A percentile compares a stretch with the other conserved stretches of the same genome.
Evolutionary conservation across 2,113 vertebrate species (phyloP).

Genomic region (Rynchops niger): DNA sequence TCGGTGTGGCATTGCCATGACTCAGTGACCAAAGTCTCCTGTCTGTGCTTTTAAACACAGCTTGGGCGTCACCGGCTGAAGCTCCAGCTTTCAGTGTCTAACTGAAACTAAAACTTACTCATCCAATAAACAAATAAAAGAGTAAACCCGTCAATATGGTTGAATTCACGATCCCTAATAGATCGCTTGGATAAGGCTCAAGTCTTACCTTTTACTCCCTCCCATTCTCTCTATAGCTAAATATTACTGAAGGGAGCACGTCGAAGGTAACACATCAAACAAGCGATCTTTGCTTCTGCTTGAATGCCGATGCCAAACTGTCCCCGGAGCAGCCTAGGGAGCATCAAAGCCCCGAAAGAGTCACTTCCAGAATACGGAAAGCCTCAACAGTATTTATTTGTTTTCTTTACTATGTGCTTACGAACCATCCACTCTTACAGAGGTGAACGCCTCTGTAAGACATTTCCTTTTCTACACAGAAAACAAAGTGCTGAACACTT

Average conservation of each 20-base stretch:
- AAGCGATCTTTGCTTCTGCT: neutral
- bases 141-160: neutral
- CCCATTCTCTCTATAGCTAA: neutral
- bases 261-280: neutral
- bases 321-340: neutral
- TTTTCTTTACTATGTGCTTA: neutral
- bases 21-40: neutral
- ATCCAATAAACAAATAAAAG: neutral
- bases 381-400: neutral
- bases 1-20: neutral
- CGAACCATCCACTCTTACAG: neutral
- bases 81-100: neutral
- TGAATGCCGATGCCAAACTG: neutral
- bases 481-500: neutral
- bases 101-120: neutral
- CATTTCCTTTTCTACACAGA: neutral
- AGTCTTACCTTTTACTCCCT: neutral
- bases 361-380: neutral
- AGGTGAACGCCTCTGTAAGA: neutral
- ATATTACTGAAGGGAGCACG: neutral
- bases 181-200: neutral
- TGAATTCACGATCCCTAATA: neutral
- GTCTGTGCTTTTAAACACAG: neutral
- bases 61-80: neutral
- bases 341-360: neutral